Base-by-base conservation (phyloP, 2,113 vertebrate genomes). In the Anser brachyrhynchus region DNA sequence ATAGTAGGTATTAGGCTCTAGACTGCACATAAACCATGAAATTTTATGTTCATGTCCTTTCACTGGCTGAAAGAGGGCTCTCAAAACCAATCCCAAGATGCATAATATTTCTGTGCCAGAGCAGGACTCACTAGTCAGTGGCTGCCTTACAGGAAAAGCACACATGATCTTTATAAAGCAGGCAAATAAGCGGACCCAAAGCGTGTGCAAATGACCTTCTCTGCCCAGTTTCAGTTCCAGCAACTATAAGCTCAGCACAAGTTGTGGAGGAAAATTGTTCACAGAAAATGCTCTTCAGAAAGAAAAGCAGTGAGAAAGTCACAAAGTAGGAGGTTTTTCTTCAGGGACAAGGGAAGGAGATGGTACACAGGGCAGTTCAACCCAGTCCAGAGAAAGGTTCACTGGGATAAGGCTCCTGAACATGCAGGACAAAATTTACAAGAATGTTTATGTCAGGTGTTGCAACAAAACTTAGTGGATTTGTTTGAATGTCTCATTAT, bases 401-500 rank as follows among this genome's bases (percentile, higher is more conserved):
- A 65, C 51, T 74, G 52, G 10, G 13, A 49, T 72, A 64, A 77
- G 61, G 26, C 57, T 92, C 39, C 39, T 81, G 73, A 89, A 54
- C 23, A 37, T 3, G 31, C 51, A 71, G 41, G 39, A 77, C 65
- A 92, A 85, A 94, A 67, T 5, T 58, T 79, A 65, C 71, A 43
- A 62, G 55, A 65, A 66, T 3, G 1, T 55, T 61, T 41, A 44
- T 78, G 18, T 73, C 29, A 66, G 86, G 44, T 37, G 59, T 72
- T 80, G 84, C 84, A 81, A 73, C 61, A 92, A 91, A 93, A 92
- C 46, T 92, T 74, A 9, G 54, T 81, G 29, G 54, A 70, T 92
- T 93, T 96, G 29, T 96, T 74, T 91, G 62, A 84, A 65, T 41
- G 15, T 70, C 73, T 97, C 86, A 87, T 96, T 94, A 78, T 62